Evolutionary conservation across 37 sponge, comb jelly and placozoan species (phyloP).

Genomic region (Cliona cf. orientalis): DNA sequence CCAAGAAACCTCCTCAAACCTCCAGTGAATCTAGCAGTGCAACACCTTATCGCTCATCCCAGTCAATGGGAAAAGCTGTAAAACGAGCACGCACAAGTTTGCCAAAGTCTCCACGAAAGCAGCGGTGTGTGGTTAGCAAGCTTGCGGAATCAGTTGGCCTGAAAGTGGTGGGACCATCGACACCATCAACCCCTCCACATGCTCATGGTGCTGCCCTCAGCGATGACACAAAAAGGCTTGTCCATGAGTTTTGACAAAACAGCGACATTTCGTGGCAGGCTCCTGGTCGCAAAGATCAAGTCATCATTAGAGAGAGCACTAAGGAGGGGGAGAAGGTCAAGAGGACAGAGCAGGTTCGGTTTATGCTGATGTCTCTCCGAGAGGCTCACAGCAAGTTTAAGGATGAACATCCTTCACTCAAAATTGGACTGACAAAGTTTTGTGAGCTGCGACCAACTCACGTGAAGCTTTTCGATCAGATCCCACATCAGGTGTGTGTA

Average conservation of each 20-base stretch:
- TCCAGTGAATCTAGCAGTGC: background rate
- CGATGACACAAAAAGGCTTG: background rate
- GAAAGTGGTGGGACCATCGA: background rate
- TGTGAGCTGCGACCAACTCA: slow-evolving; percentile 44
- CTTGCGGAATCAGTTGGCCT: background rate
- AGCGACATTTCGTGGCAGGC: slow-evolving; percentile 48
- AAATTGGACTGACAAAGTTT: slow-evolving; percentile 41
- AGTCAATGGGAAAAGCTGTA: slow-evolving; percentile 13
- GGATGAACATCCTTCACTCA: background rate
- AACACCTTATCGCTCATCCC: slow-evolving; percentile 25
- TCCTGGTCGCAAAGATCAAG: slow-evolving; percentile 33
- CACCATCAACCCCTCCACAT: background rate
- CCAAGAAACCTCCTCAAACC: background rate
- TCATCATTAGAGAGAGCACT: slow-evolving; percentile 19
- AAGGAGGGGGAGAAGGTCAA: slow-evolving; percentile 21
- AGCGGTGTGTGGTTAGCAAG: background rate
- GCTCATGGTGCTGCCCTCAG: slow-evolving; percentile 8
- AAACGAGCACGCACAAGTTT: slow-evolving; percentile 2
- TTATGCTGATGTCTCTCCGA: slow-evolving; percentile 39
- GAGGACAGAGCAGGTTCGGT: slow-evolving; percentile 34
- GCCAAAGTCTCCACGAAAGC: slow-evolving; percentile 3
- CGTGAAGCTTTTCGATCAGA: slow-evolving; percentile 36
- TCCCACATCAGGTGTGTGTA: slow-evolving; percentile 51
- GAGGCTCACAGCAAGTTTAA: slow-evolving; percentile 31
- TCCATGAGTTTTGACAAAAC: slow-evolving; percentile 6